These are phyloP conservation scores for Lepidocyrtinus sp. DNA, from an alignment of 2,888 invertebrate genomes.

Conservation along the genomic window DNA sequence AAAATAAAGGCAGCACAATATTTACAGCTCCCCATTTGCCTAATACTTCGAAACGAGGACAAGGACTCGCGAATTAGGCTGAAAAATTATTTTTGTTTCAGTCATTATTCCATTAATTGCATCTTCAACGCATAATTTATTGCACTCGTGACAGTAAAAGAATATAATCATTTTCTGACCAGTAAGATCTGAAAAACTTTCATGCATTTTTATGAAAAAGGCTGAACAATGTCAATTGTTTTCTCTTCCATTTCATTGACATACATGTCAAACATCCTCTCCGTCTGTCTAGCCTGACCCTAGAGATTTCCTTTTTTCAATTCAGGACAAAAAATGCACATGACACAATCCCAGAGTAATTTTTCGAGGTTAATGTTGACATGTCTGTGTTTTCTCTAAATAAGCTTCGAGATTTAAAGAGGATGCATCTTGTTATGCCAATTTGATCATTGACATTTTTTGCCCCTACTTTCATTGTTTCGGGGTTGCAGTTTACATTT, in stretches of 20 bases:
- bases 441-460: slow-evolving; percentile 42
- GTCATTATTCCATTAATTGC: slow-evolving; percentile 45
- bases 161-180: slow-evolving; percentile 5
- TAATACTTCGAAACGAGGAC: background rate
- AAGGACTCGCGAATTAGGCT: background rate
- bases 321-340: too few species aligned
- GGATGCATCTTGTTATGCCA: slow-evolving; percentile 63
- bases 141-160: slow-evolving; percentile 49
- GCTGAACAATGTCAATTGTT: background rate
- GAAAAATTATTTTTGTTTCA: background rate
- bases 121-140: slow-evolving; percentile 59
- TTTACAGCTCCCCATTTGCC: too few species aligned
- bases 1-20: too few species aligned
- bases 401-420: slow-evolving; percentile 55
- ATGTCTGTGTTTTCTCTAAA: background rate
- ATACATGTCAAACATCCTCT: background rate
- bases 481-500: slow-evolving; percentile 20
- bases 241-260: background rate
- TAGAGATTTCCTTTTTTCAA: too few species aligned
- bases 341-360: too few species aligned
- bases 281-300: background rate
- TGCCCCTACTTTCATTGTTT: background rate
- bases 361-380: too few species aligned
- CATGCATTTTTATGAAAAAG: slow-evolving; percentile 33
- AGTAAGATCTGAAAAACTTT: background rate